A percentile compares a stretch with the other conserved stretches of the same genome.
phyloP scores from a whole-genome alignment of 2,797 vertebrate genomes.

The Sebastes itinus region DNA sequence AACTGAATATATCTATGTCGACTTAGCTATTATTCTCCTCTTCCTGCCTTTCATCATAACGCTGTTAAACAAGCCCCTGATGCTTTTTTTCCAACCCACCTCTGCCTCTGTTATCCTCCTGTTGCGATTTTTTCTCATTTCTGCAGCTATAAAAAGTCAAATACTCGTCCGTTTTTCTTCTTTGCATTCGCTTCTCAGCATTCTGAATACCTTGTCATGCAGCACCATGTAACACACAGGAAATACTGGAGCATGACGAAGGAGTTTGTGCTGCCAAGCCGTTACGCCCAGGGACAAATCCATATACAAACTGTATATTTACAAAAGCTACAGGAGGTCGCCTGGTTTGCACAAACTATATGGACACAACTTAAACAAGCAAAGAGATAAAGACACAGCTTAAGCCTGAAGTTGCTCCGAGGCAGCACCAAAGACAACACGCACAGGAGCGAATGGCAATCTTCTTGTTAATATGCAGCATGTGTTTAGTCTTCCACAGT shows the following conservation, averaged over 20 bases:
- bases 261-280: not conserved
- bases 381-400: not conserved
- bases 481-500: not conserved
- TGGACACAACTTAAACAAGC: not conserved
- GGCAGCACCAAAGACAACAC: not conserved
- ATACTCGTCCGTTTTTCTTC: not conserved
- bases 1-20: not conserved
- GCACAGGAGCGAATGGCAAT: not conserved
- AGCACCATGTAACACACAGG: not conserved
- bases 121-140: conserved; percentile 7
- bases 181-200: not conserved
- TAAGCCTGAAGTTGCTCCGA: not conserved
- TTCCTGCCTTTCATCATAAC: not conserved
- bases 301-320: not conserved
- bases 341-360: not conserved
- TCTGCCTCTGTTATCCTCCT: conserved; percentile 14
- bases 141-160: conserved; percentile 12
- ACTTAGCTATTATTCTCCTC: not conserved
- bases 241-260: conserved; percentile 16
- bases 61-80: not conserved
- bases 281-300: conserved; percentile 5
- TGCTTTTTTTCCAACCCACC: conserved; percentile 6
- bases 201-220: not conserved
- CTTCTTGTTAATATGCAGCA: conserved; percentile 22
- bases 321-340: not conserved